Evolutionary conservation across 1,140 invertebrate genomes (phyloP), one percentile per base, ranked within the genome.

Genomic region (Dinothrombium tinctorium): DNA sequence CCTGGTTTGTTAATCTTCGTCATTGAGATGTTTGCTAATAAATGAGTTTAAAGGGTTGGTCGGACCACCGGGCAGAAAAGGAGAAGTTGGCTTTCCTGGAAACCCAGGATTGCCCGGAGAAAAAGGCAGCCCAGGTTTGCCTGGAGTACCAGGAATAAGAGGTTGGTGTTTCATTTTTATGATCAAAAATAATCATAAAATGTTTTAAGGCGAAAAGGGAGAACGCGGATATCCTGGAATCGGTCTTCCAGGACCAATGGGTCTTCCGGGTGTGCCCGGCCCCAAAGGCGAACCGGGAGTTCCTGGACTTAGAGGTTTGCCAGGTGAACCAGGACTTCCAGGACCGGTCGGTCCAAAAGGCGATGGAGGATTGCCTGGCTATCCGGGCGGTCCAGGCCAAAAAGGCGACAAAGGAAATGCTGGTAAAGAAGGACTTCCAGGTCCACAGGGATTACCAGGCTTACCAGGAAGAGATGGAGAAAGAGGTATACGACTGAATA

Each of bases 381-480:
- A 17, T 33, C 6, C 17, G 14, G 5, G 5, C 6, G 6, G 14
- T 33, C 7, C 17, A 7, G 20, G 20, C 5, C 36, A 8, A 37
- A 25, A 37, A 11, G 36, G 37, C 3, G 25, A 39, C 2, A 65
- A 68, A 53, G 73, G 73, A 15, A 58, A 68, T 7, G 74, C 74
- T 58, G 72, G 72, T n/a, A 63, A 67, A 41, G 54, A 57, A 7
- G 50, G 53, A 33, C 46, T 43, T 19, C 52, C 37, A 24, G 46
- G 25, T 17, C 32, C 23, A 11, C 15, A 28, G 37, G 50, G 29
- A 9, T 23, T 32, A 23, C 42, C 35, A 37, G 50, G 29, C 20
- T 17, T 21, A 31, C 24, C 26, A 11, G 78, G 78, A 17, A 54
- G 58, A 1, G 74, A 76, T n/a, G n/a, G n/a, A n/a, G n/a, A n/a